Evolutionary conservation across 1,140 invertebrate species (phyloP).

Genomic region (Drosophila willistoni): DNA sequence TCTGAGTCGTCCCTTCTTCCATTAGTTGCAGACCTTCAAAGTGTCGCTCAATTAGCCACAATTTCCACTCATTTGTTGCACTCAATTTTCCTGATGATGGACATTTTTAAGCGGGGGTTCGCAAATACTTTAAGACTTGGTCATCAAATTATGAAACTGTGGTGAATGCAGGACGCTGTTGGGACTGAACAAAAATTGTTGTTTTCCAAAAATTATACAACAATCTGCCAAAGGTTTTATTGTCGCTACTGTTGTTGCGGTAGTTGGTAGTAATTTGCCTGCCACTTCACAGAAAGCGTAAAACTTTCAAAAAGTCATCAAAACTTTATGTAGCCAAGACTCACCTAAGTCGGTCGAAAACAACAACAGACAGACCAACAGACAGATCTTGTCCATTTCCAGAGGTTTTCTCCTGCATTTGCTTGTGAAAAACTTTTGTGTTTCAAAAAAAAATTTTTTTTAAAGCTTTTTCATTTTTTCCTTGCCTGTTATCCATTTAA

Average conservation of each 20-base stretch:
- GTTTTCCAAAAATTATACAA: slow-evolving; percentile 11
- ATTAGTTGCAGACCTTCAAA: slow-evolving; percentile 23
- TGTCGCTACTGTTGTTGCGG: slow-evolving; percentile 26
- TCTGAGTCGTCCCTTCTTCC: neutral
- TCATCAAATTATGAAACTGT: slow-evolving; percentile 36
- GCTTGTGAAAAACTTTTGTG: slow-evolving; percentile 42
- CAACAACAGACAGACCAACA: neutral
- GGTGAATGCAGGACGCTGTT: neutral
- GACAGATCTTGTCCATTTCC: slow-evolving; percentile 17
- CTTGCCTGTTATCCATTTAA: slow-evolving; percentile 43
- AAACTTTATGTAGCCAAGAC: slow-evolving; percentile 61
- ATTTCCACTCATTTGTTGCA: slow-evolving; percentile 38
- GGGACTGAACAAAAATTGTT: neutral
- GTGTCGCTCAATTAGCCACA: slow-evolving; percentile 32
- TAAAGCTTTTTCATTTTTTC: slow-evolving; percentile 44
- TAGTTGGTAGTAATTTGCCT: slow-evolving; percentile 57
- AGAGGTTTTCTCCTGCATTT: slow-evolving; percentile 53
- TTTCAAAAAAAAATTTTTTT: slow-evolving; percentile 24
- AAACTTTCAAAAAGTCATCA: slow-evolving; percentile 79
- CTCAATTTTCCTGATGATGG: slow-evolving; percentile 22
- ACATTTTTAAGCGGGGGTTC: slow-evolving; percentile 3
- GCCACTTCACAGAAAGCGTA: slow-evolving; percentile 55
- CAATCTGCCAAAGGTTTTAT: slow-evolving; percentile 31
- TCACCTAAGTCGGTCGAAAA: slow-evolving; percentile 46
- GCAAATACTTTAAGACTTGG: slow-evolving; percentile 21